These are phyloP conservation scores for Drosophila prosaltans DNA, from an alignment of 1,140 invertebrate species.

Conservation along the genomic window DNA sequence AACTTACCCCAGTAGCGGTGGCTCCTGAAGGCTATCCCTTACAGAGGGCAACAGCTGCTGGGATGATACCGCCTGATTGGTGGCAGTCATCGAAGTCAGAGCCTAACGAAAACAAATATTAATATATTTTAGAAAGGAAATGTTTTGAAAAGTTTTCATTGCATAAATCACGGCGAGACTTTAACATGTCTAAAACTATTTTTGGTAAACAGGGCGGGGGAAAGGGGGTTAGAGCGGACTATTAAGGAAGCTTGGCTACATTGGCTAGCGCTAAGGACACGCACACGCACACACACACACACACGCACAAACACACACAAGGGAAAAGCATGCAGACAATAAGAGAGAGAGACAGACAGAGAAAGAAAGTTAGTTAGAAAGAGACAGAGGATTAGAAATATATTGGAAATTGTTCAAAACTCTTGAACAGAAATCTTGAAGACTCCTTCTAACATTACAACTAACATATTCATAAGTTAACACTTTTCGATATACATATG, in stretches of 20 bases:
- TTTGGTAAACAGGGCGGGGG: neutral
- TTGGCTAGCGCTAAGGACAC: slow-evolving; percentile 2
- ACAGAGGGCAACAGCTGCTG: slow-evolving; percentile 86
- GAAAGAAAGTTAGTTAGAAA: neutral
- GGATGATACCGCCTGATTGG: slow-evolving; percentile 84
- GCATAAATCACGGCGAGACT: neutral
- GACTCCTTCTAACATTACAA: slow-evolving; percentile 12
- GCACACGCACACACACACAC: slow-evolving; percentile 2
- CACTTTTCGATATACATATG: neutral
- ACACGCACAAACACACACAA: neutral
- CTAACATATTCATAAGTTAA: neutral
- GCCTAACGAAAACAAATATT: slow-evolving; percentile 84
- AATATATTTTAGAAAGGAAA: neutral
- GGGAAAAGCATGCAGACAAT: slow-evolving; percentile 55
- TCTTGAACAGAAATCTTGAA: slow-evolving; percentile 1
- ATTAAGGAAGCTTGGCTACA: slow-evolving; percentile 15
- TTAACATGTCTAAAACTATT: neutral
- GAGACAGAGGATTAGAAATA: neutral
- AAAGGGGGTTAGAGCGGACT: slow-evolving; percentile 18
- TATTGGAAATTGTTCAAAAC: neutral
- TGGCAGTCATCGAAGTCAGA: slow-evolving; percentile 87
- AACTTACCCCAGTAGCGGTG: slow-evolving; percentile 71
- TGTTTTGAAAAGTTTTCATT: neutral
- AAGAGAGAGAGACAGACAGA: slow-evolving; percentile 19
- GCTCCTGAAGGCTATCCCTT: slow-evolving; percentile 87